Evolutionary conservation across 2,888 invertebrate genomes (phyloP), one percentile per base, ranked within the genome.

Genomic region (Gastracanthus pulcherrimus): DNA sequence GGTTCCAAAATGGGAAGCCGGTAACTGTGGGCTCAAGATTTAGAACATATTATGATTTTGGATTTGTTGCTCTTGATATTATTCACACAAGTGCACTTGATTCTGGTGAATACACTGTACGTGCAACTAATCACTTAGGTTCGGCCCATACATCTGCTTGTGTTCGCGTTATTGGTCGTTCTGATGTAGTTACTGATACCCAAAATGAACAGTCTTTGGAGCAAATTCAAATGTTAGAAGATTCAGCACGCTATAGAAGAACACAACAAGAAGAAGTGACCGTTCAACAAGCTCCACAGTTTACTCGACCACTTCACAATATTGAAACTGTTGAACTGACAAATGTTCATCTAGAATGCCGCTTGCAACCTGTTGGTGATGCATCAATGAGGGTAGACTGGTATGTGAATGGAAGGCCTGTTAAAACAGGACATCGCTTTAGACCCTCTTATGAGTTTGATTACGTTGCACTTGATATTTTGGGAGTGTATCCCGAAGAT

Each of bases 401-500:
- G 99, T 97, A 97, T 91, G 97, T 97, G 81, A 98, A 99, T 91
- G 99, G 98, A 26, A 94, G 95, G 84, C 97, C 98, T 0, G 95
- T 99, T 1, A 97, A 96, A 90, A 96, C 97, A 60, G 98, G 98
- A 85, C 95, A 98, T 89, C 94, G 99, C 84, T 99, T 99, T 93
- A 95, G 98, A 89, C 98, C 98, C 58, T 97, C 98, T 3, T 97
- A 98, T 89, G 99, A 99, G 92, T 98, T 99, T 91, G 98, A 98
- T 89, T 99, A 98, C 90, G 98, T 99, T 23, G 98, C 99, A 9
- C 93, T 99, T 75, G 99, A 99, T 92, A 95, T 99, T 71, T 93
- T 99, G 29, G 98, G 98, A 88, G 98, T 98, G 31, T 99, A 98
- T 90, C 97, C 99, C n/a, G 97, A 96, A 87, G 99, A 99, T 92